These are phyloP conservation scores for Trichopoda pennipes DNA, from an alignment of 2,888 invertebrate species.

Conservation along the genomic window DNA sequence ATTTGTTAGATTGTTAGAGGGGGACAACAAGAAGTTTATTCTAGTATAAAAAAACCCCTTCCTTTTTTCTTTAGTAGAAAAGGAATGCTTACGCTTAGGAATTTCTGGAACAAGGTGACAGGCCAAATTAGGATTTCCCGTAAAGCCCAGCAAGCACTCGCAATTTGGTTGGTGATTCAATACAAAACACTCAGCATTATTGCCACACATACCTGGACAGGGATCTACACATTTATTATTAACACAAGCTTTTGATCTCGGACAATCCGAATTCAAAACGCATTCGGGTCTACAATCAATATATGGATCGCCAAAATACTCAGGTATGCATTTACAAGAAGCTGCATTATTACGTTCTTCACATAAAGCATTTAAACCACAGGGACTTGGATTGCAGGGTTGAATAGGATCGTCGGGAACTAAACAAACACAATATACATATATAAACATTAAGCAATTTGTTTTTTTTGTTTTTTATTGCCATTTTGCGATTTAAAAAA, in stretches of 20 bases:
- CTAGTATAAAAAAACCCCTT: constrained; percentile 17
- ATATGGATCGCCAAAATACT: constrained; percentile 85
- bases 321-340: constrained; percentile 84
- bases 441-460: constrained; percentile 25
- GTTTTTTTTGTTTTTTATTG: no score
- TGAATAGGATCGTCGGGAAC: constrained; percentile 81
- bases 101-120: constrained; percentile 78
- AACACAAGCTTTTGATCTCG: constrained; percentile 84
- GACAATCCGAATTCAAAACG: constrained; percentile 85
- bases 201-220: constrained; percentile 91
- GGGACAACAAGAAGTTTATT: background rate
- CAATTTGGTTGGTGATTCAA: constrained; percentile 86
- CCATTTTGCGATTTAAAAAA: constrained; percentile 3
- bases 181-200: constrained; percentile 88
- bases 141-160: constrained; percentile 83
- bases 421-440: constrained; percentile 69
- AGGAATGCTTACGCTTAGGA: constrained; percentile 77
- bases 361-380: constrained; percentile 86
- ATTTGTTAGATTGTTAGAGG: constrained; percentile 15
- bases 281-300: constrained; percentile 87
- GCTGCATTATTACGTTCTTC: constrained; percentile 85
- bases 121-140: constrained; percentile 84
- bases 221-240: constrained; percentile 91
- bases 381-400: constrained; percentile 86
- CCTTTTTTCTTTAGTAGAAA: constrained; percentile 15